Conservation (phyloP, 2,888 invertebrate genomes). For the Drosophila nr. perissopoda region DNA sequence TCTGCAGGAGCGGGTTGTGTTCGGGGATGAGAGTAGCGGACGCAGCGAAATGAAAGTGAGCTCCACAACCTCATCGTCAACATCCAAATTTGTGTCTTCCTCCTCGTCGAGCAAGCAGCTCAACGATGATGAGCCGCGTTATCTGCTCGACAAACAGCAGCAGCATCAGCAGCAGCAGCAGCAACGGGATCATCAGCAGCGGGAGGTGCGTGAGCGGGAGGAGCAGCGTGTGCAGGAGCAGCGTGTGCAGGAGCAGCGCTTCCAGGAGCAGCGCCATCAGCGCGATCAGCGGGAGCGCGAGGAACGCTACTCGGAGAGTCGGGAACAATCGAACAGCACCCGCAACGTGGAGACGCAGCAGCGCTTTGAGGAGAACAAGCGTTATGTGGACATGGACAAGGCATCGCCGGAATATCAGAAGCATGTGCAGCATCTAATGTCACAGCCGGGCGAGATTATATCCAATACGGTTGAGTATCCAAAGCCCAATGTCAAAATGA, state of each 20-base stretch:
- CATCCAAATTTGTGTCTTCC: conserved; percentile 78
- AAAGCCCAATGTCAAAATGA: conserved; percentile 88
- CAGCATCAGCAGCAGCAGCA: conserved; percentile 25
- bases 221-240: conserved; percentile 55
- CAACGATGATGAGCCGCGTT: conserved; percentile 70
- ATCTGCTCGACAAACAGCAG: conserved; percentile 61
- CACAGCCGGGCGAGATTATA: conserved; percentile 86
- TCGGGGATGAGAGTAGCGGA: conserved; percentile 86
- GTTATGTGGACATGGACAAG: conserved; percentile 84
- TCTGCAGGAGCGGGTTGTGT: conserved; percentile 86
- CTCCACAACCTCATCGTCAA: conserved; percentile 82
- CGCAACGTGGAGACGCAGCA: conserved; percentile 79
- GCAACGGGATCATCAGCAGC: conserved; percentile 67
- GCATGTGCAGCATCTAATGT: conserved; percentile 82
- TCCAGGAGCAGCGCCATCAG: conserved; percentile 56
- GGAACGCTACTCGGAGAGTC: conserved; percentile 68
- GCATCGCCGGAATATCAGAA: conserved; percentile 83
- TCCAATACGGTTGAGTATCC: conserved; percentile 87
- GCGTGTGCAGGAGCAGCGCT: conserved; percentile 47
- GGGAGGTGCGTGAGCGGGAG: conserved; percentile 47
- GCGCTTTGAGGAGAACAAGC: conserved; percentile 79
- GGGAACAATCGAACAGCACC: conserved; percentile 66
- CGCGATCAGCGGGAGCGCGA: conserved; percentile 81
- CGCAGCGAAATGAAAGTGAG: conserved; percentile 84
- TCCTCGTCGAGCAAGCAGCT: conserved; percentile 77